Conservation (phyloP, 2,888 invertebrate genomes). For the Argynnis bischoffii region DNA sequence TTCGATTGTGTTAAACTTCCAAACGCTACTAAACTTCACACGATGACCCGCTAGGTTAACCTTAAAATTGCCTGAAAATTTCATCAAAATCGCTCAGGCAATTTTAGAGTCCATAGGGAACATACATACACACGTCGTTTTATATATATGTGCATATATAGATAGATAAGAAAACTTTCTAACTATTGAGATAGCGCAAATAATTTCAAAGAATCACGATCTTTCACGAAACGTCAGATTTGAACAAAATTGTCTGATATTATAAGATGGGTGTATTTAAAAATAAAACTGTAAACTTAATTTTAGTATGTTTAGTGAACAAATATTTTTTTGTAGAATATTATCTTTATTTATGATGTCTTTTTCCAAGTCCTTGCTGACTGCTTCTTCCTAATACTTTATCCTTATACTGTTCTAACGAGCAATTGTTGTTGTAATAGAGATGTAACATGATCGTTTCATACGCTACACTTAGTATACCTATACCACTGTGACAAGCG, state of each 20-base stretch:
- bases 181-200: too few species aligned
- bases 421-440: conserved; percentile 20
- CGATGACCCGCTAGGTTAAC: too few species aligned
- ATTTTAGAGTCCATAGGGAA: too few species aligned
- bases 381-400: neutral
- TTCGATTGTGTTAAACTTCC: too few species aligned
- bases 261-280: neutral
- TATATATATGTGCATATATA: neutral
- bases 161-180: neutral
- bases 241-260: neutral
- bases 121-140: too few species aligned
- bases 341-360: too few species aligned
- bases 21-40: too few species aligned
- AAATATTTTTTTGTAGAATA: too few species aligned
- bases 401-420: conserved; percentile 14
- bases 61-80: too few species aligned
- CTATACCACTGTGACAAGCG: neutral
- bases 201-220: too few species aligned
- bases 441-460: conserved; percentile 16
- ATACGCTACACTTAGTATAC: neutral
- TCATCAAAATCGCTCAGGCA: too few species aligned
- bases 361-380: conserved; percentile 6
- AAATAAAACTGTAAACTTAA: neutral
- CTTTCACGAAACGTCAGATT: too few species aligned
- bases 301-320: neutral